Percentiles rank a stretch among this genome's conserved stretches.
phyloP scores from a whole-genome alignment of 2,888 invertebrate genomes.

The Dastarcus helophoroides region DNA sequence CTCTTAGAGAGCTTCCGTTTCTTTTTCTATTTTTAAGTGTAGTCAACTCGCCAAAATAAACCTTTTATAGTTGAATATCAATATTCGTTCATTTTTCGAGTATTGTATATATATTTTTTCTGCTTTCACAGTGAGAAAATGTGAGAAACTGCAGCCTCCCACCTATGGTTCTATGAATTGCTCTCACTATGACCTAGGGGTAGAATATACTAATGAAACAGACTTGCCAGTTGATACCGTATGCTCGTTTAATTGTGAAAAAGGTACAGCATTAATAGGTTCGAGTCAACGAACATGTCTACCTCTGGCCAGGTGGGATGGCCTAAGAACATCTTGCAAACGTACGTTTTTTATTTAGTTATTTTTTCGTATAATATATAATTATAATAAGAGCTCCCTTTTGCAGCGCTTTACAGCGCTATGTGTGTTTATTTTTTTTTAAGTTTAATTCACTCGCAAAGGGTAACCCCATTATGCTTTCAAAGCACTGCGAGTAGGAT shows the following conservation, averaged over 20 bases:
- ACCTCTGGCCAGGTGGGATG: slow-evolving; percentile 58
- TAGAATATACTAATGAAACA: slow-evolving; percentile 26
- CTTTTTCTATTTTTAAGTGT: too few relatives aligned
- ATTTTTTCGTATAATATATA: too few relatives aligned
- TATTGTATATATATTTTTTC: too few relatives aligned
- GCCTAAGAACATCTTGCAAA: slow-evolving; percentile 52
- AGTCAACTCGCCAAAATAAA: neutral
- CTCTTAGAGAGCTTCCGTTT: neutral
- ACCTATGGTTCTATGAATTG: slow-evolving; percentile 45
- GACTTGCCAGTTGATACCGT: slow-evolving; percentile 49
- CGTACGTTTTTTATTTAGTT: slow-evolving; percentile 41
- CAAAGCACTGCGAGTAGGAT: too few relatives aligned
- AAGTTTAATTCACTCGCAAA: too few relatives aligned
- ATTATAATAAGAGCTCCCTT: too few relatives aligned
- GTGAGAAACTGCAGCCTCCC: slow-evolving; percentile 44
- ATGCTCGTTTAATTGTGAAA: slow-evolving; percentile 51
- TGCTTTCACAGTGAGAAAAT: slow-evolving; percentile 47
- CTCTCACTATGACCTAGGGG: slow-evolving; percentile 35
- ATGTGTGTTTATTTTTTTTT: too few relatives aligned
- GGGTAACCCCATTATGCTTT: too few relatives aligned
- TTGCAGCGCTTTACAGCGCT: too few relatives aligned
- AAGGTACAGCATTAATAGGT: slow-evolving; percentile 52
- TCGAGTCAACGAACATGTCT: slow-evolving; percentile 52
- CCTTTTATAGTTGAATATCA: neutral
- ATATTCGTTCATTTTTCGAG: too few relatives aligned